phyloP scores from a whole-genome alignment of 2,888 invertebrate genomes.

The Monochamus alternatus region DNA sequence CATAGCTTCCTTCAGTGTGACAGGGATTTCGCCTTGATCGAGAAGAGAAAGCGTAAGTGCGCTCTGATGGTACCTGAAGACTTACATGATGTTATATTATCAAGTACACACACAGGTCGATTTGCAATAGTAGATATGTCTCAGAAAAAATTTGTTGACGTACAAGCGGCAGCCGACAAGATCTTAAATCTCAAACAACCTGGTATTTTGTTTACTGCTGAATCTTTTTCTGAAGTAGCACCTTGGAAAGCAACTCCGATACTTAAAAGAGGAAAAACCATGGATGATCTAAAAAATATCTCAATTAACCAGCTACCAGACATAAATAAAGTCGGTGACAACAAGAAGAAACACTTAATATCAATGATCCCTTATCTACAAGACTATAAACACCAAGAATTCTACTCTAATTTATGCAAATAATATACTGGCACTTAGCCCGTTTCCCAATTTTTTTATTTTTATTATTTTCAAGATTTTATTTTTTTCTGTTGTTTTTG shows the following conservation, averaged over 20 bases:
- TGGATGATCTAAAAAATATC: background rate
- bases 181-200: no score
- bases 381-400: constrained; percentile 32
- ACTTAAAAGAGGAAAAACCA: constrained; percentile 24
- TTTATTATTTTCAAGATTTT: background rate
- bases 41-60: background rate
- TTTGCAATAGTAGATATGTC: constrained; percentile 2
- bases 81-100: no score
- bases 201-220: background rate
- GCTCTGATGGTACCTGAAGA: constrained; percentile 10
- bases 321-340: constrained; percentile 34
- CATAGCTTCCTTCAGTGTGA: constrained; percentile 28
- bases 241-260: background rate
- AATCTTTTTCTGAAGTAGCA: background rate
- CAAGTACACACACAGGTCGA: no score
- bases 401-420: constrained; percentile 26
- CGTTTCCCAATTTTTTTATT: constrained; percentile 18
- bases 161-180: background rate
- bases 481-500: no score
- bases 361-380: constrained; percentile 37
- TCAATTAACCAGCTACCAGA: background rate
- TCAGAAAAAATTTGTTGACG: background rate
- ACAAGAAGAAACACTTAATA: constrained; percentile 36
- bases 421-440: constrained; percentile 35
- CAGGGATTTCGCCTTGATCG: constrained; percentile 21